Base-by-base conservation (phyloP, 2,888 invertebrate genomes). In the Bellardia bayeri region DNA sequence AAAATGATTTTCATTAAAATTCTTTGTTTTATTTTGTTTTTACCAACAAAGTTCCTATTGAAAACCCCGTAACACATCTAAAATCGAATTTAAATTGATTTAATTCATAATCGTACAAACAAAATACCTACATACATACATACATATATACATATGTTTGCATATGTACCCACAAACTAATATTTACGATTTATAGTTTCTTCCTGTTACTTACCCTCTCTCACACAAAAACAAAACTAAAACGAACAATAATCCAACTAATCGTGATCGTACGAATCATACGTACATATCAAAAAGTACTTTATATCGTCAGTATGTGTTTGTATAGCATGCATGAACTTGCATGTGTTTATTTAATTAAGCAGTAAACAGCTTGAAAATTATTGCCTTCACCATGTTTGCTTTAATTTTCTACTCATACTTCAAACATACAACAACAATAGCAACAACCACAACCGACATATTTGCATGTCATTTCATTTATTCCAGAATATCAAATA, bases 341-440 rank as follows among this genome's bases (percentile, higher is more conserved):
- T 63, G 61, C 58, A n/a, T 58, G 8, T 63, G 40, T 66, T 37
- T 54, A 72, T 87, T 87, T 87, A 87, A 87, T 87, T 87, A 84
- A 87, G 87, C 87, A 87, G 81, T 87, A 81, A 87, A 87, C 74
- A 79, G 63, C 45, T 30, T 86, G 82, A 75, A 83, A 51, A 58
- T 72, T 66, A 45, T 72, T 76, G n/a, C 33, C 45, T 56, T 51
- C 8, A 58, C 51, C 56, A 58, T 56, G 14, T 54, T 69, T 80
- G 23, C 37, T 8, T 69, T 45, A n/a, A 33, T 37, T 80, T 13
- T 30, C 33, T 14, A 23, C 51, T 58, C n/a, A 56, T 30, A 16
- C 9, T 30, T 30, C 51, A 58, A 23, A 72, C 5, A 37, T 37
- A 37, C 37, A 45, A 45, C 45, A 45, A 13, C 45, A 11, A 23